These are phyloP conservation scores for Apodemus sylvaticus DNA, from an alignment of 2,113 vertebrate genomes.

Conservation along the genomic window DNA sequence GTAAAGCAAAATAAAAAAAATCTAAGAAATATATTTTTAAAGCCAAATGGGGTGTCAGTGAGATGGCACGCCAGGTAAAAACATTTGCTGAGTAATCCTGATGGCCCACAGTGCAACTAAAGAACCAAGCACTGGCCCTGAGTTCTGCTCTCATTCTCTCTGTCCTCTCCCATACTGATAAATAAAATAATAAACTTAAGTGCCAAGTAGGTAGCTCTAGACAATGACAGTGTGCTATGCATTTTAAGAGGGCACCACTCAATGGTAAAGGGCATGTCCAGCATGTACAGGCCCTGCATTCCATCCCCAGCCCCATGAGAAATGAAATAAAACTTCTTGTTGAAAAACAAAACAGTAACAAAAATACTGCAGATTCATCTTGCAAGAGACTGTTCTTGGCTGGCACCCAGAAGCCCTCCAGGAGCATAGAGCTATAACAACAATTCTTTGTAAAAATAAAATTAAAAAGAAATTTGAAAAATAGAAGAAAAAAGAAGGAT, in stretches of 20 bases:
- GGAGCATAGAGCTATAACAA: neutral
- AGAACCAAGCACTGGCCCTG: neutral
- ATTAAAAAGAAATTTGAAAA: too few relatives aligned
- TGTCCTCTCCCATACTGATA: neutral
- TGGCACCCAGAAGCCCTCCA: neutral
- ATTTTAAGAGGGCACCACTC: too few relatives aligned
- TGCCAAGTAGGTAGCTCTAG: neutral
- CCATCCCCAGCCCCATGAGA: neutral
- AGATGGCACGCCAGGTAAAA: neutral
- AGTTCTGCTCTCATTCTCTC: neutral
- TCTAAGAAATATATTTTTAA: neutral
- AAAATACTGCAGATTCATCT: neutral
- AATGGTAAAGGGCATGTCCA: neutral
- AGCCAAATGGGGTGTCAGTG: neutral
- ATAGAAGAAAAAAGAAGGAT: neutral
- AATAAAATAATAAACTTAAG: neutral
- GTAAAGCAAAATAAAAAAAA: neutral
- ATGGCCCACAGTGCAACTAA: neutral
- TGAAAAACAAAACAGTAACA: neutral
- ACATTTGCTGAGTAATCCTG: neutral
- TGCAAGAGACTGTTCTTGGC: neutral
- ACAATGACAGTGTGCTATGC: too few relatives aligned
- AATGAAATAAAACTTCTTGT: neutral
- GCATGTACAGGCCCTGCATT: neutral
- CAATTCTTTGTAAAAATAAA: neutral